Evolutionary conservation across 2,113 vertebrate genomes (phyloP).

Genomic region (Zapus hudsonius): DNA sequence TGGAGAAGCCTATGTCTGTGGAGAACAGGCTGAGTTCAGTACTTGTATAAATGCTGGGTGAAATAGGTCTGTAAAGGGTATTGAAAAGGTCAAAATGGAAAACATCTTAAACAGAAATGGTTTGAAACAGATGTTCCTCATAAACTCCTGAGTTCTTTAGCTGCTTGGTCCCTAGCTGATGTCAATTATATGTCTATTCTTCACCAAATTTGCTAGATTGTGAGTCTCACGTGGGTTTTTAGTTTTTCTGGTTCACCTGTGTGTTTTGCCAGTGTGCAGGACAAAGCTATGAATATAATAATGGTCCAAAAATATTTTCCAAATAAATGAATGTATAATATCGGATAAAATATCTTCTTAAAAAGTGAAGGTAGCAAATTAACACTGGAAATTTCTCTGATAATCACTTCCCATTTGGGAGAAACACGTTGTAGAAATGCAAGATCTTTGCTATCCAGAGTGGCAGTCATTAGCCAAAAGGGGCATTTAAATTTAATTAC

Average conservation of each 20-base stretch:
- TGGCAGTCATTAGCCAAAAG: neutral
- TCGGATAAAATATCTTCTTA: neutral
- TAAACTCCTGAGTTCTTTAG: too few relatives aligned
- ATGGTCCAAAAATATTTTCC: neutral
- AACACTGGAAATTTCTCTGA: constrained; percentile 4
- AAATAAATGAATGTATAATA: neutral
- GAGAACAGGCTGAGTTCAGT: neutral
- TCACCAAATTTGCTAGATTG: neutral
- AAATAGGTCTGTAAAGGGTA: neutral
- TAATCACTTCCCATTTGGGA: neutral
- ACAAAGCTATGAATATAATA: neutral
- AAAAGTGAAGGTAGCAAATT: neutral
- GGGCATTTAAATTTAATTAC: neutral
- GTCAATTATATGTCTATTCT: neutral
- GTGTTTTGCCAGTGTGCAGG: neutral
- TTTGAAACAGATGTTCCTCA: too few relatives aligned
- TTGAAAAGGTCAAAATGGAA: neutral
- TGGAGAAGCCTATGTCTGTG: neutral
- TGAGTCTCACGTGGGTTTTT: neutral
- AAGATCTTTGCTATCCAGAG: neutral
- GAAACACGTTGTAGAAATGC: neutral
- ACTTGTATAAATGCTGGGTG: neutral
- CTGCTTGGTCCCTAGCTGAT: too few relatives aligned
- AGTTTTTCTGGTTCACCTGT: neutral
- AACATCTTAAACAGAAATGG: neutral